A percentile compares a stretch with the other conserved stretches of the same genome.
Conservation (phyloP, 2,888 invertebrate species). For the Tridacna crocea region DNA sequence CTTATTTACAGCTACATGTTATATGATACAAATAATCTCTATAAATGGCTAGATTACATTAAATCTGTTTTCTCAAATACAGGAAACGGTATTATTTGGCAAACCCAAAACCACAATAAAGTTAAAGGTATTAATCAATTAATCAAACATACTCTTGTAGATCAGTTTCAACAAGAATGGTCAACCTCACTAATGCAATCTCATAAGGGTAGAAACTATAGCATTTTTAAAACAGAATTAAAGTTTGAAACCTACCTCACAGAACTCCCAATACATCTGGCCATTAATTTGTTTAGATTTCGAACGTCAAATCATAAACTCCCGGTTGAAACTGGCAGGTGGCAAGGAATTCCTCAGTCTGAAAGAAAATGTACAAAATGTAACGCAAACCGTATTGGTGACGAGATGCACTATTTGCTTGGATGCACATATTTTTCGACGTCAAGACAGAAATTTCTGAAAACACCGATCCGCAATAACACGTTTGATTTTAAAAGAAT, state of each 20-base stretch:
- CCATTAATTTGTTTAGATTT: not conserved
- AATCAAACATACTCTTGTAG: slow-evolving; percentile 1
- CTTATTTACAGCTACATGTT: too few relatives aligned
- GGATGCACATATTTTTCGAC: not conserved
- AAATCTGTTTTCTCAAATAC: not conserved
- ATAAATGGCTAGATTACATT: slow-evolving; percentile 8
- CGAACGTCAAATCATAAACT: slow-evolving; percentile 20
- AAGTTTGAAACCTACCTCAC: slow-evolving; percentile 7
- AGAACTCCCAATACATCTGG: not conserved
- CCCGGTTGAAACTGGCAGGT: slow-evolving; percentile 23
- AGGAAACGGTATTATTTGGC: slow-evolving; percentile 1
- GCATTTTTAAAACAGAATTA: not conserved
- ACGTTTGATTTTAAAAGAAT: not conserved
- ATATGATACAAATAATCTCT: not conserved
- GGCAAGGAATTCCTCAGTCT: not conserved
- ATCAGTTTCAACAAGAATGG: slow-evolving; percentile 21
- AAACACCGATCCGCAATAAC: not conserved
- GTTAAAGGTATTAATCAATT: not conserved
- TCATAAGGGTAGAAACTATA: slow-evolving; percentile 2
- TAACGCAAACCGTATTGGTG: not conserved
- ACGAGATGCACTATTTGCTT: slow-evolving; percentile 12
- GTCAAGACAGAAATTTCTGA: not conserved
- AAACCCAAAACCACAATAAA: not conserved
- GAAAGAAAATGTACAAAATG: slow-evolving; percentile 3
- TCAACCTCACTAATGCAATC: not conserved